A percentile compares a stretch with the other conserved stretches of the same genome.
Evolutionary conservation across 2,888 invertebrate species (phyloP).

Genomic region (Calephelis perditalis): DNA sequence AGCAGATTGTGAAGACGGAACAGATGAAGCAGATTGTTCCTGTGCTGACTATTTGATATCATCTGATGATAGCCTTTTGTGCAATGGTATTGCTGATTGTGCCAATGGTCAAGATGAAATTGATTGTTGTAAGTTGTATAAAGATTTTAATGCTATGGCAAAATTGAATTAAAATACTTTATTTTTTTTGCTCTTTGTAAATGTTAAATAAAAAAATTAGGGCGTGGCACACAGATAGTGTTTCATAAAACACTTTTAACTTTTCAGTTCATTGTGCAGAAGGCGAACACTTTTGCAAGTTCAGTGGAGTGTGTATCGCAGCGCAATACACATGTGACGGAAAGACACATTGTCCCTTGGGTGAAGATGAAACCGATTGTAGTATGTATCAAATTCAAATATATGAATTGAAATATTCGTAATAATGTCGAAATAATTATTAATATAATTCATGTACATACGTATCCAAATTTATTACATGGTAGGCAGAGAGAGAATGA

Average conservation of each 20-base stretch:
- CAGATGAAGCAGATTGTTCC: conserved; percentile 85
- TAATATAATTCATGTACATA: too few relatives aligned
- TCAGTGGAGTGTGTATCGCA: conserved; percentile 81
- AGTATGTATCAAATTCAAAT: conserved; percentile 70
- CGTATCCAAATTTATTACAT: too few relatives aligned
- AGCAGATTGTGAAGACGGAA: conserved; percentile 89
- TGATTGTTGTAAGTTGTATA: conserved; percentile 80
- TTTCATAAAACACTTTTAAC: background rate
- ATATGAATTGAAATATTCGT: background rate
- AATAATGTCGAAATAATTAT: too few relatives aligned
- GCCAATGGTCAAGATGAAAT: conserved; percentile 85
- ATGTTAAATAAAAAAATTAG: too few relatives aligned
- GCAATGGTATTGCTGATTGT: conserved; percentile 87
- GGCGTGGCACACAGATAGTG: background rate
- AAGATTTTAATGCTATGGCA: too few relatives aligned
- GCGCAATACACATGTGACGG: conserved; percentile 81
- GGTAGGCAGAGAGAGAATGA: too few relatives aligned
- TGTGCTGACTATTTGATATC: conserved; percentile 83
- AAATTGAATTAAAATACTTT: background rate
- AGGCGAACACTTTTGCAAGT: conserved; percentile 80
- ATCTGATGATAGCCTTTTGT: conserved; percentile 77
- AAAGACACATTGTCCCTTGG: conserved; percentile 79
- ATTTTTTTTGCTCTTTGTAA: too few relatives aligned
- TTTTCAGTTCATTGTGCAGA: conserved; percentile 74
- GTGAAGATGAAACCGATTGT: conserved; percentile 89